Evolutionary conservation across 1,140 invertebrate species (phyloP), one percentile per base, ranked within the genome.

Genomic region (Zaprionus nigranus): DNA sequence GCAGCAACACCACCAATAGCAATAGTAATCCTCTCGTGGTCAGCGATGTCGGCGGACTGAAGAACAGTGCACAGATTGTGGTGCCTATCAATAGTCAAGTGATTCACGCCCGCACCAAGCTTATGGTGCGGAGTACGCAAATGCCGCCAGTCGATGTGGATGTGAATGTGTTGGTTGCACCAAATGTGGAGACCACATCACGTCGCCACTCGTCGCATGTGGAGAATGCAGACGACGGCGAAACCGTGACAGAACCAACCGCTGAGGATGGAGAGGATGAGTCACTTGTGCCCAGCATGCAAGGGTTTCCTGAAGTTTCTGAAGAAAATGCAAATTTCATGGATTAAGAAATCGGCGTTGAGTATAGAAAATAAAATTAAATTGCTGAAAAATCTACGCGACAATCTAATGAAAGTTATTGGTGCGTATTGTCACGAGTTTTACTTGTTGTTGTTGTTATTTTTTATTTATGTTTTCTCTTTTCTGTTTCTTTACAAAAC

Each of bases 351-450:
- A 53, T 93, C 94, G 2, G 92, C 93, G 9, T 90, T 93, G 40
- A 93, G 91, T 34, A 92, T 95, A 28, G 93, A 93, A 51, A 93
- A 93, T 34, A 95, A 95, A 93, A 91, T 95, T n/a, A 92, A 92
- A 66, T 93, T 94, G 51, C 91, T 95, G 20, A 93, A 94, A 59
- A 83, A 93, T 36, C 82, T 95, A n/a, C 93, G 93, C 53, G 92
- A 95, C 75, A 92, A 93, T 74, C 91, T 95, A 26, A 78, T 95
- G 63, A 81, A 88, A 24, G 93, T 94, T 68, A 95, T 95, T 75
- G 93, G 95, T 95, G 91, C 93, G 93, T 86, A 72, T 58, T 65
- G 49, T 66, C 38, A 2, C n/a, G 11, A 60, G n/a, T 40, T 15
- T 28, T 38, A 30, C 1, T 9, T 7, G 15, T 5, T 34, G 30